These are phyloP conservation scores for Syngnathoides biaculeatus DNA, from an alignment of 2,113 vertebrate species.

Conservation along the genomic window DNA sequence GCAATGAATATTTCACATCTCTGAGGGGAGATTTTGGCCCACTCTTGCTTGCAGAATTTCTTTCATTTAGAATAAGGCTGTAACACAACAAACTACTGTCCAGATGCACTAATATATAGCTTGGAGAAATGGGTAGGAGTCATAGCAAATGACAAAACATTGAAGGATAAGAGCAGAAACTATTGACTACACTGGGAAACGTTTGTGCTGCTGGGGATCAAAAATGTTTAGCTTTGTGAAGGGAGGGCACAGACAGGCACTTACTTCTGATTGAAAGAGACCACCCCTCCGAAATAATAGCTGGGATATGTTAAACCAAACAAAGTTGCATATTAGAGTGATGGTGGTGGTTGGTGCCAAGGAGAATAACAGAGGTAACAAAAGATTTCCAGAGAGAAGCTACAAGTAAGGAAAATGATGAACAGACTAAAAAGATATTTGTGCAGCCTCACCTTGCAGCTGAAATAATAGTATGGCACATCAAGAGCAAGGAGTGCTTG, in stretches of 20 bases:
- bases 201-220: constrained; percentile 32
- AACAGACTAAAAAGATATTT: constrained; percentile 2
- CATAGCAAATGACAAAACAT: constrained; percentile 11
- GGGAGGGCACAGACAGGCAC: constrained; percentile 57
- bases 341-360: constrained; percentile 7
- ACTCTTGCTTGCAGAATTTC: not conserved
- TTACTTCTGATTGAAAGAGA: constrained; percentile 79
- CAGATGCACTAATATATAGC: not conserved
- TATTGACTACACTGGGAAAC: constrained; percentile 11
- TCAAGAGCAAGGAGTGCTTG: constrained; percentile 84
- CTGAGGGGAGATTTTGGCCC: no score
- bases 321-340: constrained; percentile 30
- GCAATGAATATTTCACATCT: no score
- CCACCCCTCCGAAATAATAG: constrained; percentile 82
- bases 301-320: constrained; percentile 63
- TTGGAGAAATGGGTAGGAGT: not conserved
- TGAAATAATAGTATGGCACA: constrained; percentile 91
- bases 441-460: constrained; percentile 79
- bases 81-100: not conserved
- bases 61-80: not conserved
- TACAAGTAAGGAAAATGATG: not conserved
- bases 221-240: constrained; percentile 19
- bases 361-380: constrained; percentile 5
- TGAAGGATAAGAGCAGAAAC: constrained; percentile 14
- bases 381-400: not conserved